Conservation (phyloP, 2,797 vertebrate genomes). For the Craterocephalus amniculus region DNA sequence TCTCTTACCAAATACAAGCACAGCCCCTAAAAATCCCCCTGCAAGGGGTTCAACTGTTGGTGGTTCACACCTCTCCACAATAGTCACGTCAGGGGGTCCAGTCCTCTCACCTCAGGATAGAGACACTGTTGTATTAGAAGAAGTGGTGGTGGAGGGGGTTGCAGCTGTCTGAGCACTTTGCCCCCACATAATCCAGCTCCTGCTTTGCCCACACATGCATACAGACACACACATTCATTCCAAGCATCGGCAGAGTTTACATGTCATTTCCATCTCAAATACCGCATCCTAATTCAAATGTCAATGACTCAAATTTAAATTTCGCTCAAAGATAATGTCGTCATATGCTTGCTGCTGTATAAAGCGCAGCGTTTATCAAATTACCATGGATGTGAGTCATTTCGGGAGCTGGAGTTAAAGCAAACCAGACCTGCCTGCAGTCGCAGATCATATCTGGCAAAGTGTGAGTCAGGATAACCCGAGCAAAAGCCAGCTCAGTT, state of each 20-base stretch:
- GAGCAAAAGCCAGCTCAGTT: conserved; percentile 40
- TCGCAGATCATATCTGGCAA: conserved; percentile 67
- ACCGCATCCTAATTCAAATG: conserved; percentile 26
- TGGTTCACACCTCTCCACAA: conserved; percentile 79
- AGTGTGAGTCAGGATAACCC: conserved; percentile 61
- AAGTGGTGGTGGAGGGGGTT: conserved; percentile 17
- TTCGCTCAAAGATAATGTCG: background rate
- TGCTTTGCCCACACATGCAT: conserved; percentile 30
- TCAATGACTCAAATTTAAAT: background rate
- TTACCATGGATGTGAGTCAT: conserved; percentile 62
- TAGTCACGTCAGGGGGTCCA: conserved; percentile 67
- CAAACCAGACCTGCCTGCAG: conserved; percentile 55
- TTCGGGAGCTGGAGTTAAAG: conserved; percentile 61
- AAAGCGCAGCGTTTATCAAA: conserved; percentile 48
- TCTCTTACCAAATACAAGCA: conserved; percentile 45
- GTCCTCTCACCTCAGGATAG: conserved; percentile 76
- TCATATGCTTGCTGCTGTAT: conserved; percentile 30
- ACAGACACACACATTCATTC: conserved; percentile 34
- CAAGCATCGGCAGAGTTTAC: conserved; percentile 9
- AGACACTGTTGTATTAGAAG: conserved; percentile 65
- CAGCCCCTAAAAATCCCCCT: conserved; percentile 49
- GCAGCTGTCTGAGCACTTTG: conserved; percentile 72
- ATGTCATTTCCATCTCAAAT: conserved; percentile 41
- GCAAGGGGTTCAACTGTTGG: conserved; percentile 62
- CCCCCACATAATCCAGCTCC: conserved; percentile 32